A percentile compares a stretch with the other conserved stretches of the same genome.
Evolutionary conservation across 1,140 invertebrate species (phyloP).

Genomic region (Drosophila pectinifera): DNA sequence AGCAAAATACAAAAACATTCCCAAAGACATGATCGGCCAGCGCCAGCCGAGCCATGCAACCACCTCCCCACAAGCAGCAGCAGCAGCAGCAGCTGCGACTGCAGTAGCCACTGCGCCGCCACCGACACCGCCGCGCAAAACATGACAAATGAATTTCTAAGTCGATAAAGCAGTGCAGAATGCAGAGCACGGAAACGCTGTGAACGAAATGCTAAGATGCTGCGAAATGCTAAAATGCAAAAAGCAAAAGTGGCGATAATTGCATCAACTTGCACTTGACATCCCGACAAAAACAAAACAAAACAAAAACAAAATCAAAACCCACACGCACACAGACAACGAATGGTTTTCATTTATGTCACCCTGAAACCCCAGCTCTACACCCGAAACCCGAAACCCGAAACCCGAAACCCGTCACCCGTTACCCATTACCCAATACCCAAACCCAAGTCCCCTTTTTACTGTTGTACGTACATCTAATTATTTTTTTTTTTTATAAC

Average conservation of each 20-base stretch:
- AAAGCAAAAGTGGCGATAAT: background rate
- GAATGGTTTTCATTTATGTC: conserved; percentile 18
- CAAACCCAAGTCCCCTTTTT: conserved; percentile 8
- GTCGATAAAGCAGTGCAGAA: conserved; percentile 22
- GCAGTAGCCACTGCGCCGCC: conserved; percentile 64
- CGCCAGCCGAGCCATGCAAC: conserved; percentile 52
- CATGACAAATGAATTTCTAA: conserved; percentile 85
- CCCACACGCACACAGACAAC: conserved; percentile 36
- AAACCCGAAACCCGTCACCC: background rate
- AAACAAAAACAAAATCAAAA: conserved; percentile 5
- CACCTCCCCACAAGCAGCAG: conserved; percentile 8
- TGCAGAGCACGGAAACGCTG: background rate
- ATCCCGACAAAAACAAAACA: background rate
- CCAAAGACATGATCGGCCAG: conserved; percentile 83
- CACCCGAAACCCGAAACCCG: background rate
- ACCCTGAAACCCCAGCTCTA: conserved; percentile 5
- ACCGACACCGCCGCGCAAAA: conserved; percentile 83
- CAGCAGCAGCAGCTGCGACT: conserved; percentile 15
- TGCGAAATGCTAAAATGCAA: conserved; percentile 2
- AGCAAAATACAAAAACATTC: conserved; percentile 85
- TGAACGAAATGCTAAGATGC: background rate
- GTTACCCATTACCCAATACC: background rate
- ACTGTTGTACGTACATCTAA: conserved; percentile 41
- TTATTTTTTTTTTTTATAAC: conserved; percentile 47
- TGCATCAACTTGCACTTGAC: conserved; percentile 9